Percentiles rank a stretch among this genome's conserved stretches.
phyloP scores from a whole-genome alignment of 1,140 invertebrate species.

The Agraylea sexmaculata region DNA sequence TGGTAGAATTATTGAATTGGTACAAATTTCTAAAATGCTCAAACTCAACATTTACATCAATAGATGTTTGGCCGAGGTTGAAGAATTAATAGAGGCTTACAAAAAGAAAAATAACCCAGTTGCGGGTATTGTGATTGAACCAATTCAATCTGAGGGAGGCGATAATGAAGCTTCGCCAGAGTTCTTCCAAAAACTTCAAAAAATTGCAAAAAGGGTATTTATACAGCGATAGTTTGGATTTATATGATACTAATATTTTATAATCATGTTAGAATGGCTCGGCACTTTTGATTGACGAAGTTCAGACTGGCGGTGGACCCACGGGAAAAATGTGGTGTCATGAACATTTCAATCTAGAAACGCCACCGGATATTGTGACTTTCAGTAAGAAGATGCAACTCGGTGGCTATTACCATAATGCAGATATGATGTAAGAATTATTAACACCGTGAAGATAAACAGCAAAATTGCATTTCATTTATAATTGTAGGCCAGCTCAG shows the following conservation, averaged over 20 bases:
- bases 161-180: slow-evolving; percentile 87
- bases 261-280: slow-evolving; percentile 44
- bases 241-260: slow-evolving; percentile 1
- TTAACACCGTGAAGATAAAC: too few species aligned
- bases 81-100: slow-evolving; percentile 67
- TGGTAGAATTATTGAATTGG: neutral
- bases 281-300: slow-evolving; percentile 87
- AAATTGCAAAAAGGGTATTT: slow-evolving; percentile 73
- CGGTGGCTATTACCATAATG: slow-evolving; percentile 84
- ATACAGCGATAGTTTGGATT: slow-evolving; percentile 5
- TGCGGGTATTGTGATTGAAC: slow-evolving; percentile 91
- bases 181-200: slow-evolving; percentile 84
- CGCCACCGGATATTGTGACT: slow-evolving; percentile 86
- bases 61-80: slow-evolving; percentile 51
- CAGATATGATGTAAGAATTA: slow-evolving; percentile 53
- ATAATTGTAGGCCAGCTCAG: slow-evolving; percentile 53
- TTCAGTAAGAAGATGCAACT: slow-evolving; percentile 98
- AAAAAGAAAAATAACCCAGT: slow-evolving; percentile 69
- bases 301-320: slow-evolving; percentile 93
- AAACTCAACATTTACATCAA: slow-evolving; percentile 4
- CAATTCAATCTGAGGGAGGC: slow-evolving; percentile 96
- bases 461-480: slow-evolving; percentile 2
- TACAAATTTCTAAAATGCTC: neutral
- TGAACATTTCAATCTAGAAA: slow-evolving; percentile 80
- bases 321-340: slow-evolving; percentile 98